These are phyloP conservation scores for Hyposoter didymator DNA, from an alignment of 2,888 invertebrate genomes.

Conservation along the genomic window DNA sequence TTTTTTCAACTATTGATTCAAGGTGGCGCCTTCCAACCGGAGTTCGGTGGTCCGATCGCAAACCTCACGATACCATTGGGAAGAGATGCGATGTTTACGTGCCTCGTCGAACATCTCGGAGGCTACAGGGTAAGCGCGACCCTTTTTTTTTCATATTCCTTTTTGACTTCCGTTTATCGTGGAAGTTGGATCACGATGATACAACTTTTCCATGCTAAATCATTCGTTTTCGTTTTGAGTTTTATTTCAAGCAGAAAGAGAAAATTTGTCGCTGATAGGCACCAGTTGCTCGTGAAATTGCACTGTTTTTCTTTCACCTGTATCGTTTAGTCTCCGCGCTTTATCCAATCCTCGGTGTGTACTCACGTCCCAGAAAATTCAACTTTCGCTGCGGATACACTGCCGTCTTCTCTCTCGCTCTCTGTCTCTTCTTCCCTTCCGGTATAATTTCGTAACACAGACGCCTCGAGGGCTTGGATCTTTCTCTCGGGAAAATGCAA, in stretches of 20 bases:
- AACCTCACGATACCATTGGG: conserved; percentile 94
- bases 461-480: conserved; percentile 70
- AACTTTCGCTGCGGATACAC: background rate
- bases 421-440: conserved; percentile 18
- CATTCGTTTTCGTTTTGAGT: background rate
- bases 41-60: conserved; percentile 92
- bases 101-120: conserved; percentile 93
- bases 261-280: conserved; percentile 39
- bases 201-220: too few species aligned
- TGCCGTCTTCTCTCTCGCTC: conserved; percentile 4
- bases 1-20: conserved; percentile 70
- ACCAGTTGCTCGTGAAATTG: conserved; percentile 44
- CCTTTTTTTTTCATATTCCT: conserved; percentile 71
- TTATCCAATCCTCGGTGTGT: conserved; percentile 41
- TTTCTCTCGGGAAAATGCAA: conserved; percentile 77
- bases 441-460: conserved; percentile 44
- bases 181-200: too few species aligned
- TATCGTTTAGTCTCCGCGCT: conserved; percentile 24
- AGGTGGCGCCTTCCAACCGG: conserved; percentile 92
- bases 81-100: conserved; percentile 94
- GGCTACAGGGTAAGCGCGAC: conserved; percentile 90
- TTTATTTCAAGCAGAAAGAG: background rate
- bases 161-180: background rate
- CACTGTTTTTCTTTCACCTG: conserved; percentile 55
- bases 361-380: conserved; percentile 45